Evolutionary conservation across 1,140 invertebrate species (phyloP).

Genomic region (Trialeurodes vaporariorum): DNA sequence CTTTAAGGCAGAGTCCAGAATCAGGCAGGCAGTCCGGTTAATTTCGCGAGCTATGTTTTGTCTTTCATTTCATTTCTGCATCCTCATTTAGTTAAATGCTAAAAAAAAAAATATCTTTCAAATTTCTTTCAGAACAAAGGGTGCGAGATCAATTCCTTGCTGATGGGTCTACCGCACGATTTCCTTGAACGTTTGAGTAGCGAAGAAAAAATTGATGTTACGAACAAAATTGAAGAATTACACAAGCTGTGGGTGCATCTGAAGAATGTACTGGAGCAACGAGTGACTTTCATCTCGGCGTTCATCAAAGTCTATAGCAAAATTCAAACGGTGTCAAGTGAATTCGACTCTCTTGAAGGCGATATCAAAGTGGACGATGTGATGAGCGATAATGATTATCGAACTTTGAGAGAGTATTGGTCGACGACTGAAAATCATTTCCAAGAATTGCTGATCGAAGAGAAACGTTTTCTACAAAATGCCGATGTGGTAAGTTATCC

Average conservation of each 20-base stretch:
- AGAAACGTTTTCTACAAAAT: neutral
- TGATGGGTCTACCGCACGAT: slow-evolving; percentile 44
- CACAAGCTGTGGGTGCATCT: slow-evolving; percentile 51
- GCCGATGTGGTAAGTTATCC: neutral
- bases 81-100: too few species aligned
- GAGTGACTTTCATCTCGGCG: slow-evolving; percentile 44
- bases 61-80: too few species aligned
- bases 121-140: slow-evolving; percentile 54
- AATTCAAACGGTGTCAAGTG: slow-evolving; percentile 51
- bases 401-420: neutral
- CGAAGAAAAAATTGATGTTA: slow-evolving; percentile 47
- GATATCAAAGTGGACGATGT: slow-evolving; percentile 30
- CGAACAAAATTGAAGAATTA: slow-evolving; percentile 47
- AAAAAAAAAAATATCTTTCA: too few species aligned
- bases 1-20: too few species aligned
- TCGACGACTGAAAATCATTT: slow-evolving; percentile 5
- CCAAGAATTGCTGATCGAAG: neutral
- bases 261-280: slow-evolving; percentile 46
- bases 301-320: slow-evolving; percentile 46
- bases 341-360: slow-evolving; percentile 52
- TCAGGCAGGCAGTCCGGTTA: too few species aligned
- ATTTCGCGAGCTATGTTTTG: too few species aligned
- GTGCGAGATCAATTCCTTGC: slow-evolving; percentile 49
- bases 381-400: neutral
- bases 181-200: slow-evolving; percentile 54